A percentile compares a stretch with the other conserved stretches of the same genome.
Evolutionary conservation across 1,140 invertebrate genomes (phyloP).

Genomic region (Sogatella furcifera): DNA sequence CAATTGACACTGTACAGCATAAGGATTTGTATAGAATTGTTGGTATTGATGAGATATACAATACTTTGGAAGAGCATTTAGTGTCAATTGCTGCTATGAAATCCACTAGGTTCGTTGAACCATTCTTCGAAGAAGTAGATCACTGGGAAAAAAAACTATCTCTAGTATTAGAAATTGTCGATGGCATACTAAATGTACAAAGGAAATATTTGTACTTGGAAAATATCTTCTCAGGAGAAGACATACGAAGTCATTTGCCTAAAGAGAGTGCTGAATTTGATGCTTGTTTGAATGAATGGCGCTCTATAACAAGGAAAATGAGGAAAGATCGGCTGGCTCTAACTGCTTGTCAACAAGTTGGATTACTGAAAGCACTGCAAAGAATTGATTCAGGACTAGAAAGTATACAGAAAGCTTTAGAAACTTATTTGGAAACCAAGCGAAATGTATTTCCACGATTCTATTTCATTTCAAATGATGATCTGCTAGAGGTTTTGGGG

Average conservation of each 20-base stretch:
- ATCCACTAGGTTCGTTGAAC: constrained; percentile 73
- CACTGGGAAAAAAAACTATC: constrained; percentile 73
- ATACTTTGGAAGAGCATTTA: constrained; percentile 60
- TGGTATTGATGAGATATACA: constrained; percentile 58
- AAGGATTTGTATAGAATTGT: constrained; percentile 51
- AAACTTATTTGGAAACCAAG: constrained; percentile 76
- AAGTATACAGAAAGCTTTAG: constrained; percentile 56
- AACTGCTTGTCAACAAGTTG: too few relatives aligned
- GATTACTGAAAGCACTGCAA: constrained; percentile 34
- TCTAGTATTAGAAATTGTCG: constrained; percentile 63
- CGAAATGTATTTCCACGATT: constrained; percentile 69
- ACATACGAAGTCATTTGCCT: constrained; percentile 73
- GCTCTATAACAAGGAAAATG: constrained; percentile 48
- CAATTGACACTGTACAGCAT: constrained; percentile 56
- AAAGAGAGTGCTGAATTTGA: constrained; percentile 65
- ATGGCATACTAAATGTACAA: constrained; percentile 64
- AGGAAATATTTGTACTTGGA: constrained; percentile 71
- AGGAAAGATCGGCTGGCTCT: constrained; percentile 23
- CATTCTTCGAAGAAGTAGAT: constrained; percentile 66
- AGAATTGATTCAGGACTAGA: constrained; percentile 53
- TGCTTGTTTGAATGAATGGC: constrained; percentile 56
- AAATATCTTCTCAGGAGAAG: constrained; percentile 74
- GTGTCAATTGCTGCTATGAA: constrained; percentile 71
- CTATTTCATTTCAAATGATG: constrained; percentile 85
- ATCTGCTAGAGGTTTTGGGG: constrained; percentile 72